Percentiles rank a stretch among this genome's conserved stretches.
Evolutionary conservation across 2,888 invertebrate species (phyloP).

Genomic region (Cephus rjabovi): DNA sequence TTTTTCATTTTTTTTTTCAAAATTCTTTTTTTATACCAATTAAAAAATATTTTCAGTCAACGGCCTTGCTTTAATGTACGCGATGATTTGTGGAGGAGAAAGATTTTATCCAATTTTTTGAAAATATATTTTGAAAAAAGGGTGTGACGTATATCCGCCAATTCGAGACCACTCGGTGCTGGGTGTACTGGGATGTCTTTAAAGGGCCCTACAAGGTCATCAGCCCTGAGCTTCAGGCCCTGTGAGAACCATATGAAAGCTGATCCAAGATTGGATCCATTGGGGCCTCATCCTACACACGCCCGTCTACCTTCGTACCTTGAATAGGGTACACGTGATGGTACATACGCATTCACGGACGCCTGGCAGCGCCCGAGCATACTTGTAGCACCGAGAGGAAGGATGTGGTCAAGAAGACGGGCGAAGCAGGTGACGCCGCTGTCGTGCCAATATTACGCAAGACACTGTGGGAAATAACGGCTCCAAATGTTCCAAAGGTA

Average conservation of each 20-base stretch:
- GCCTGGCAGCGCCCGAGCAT: conserved; percentile 13
- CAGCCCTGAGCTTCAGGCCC: conserved; percentile 43
- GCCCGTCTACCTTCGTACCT: not conserved
- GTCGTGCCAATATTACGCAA: conserved; percentile 47
- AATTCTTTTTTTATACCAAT: too few relatives aligned
- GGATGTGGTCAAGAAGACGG: conserved; percentile 62
- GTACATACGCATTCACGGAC: conserved; percentile 25
- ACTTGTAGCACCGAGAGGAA: conserved; percentile 44
- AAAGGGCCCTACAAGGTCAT: conserved; percentile 52
- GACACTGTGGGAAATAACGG: conserved; percentile 48
- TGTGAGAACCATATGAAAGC: conserved; percentile 61
- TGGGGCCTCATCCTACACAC: not conserved
- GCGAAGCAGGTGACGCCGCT: conserved; percentile 46
- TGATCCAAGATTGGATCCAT: conserved; percentile 50
- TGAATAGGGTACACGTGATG: conserved; percentile 16
- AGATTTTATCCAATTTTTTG: too few relatives aligned
- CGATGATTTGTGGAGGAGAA: too few relatives aligned
- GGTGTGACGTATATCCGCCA: too few relatives aligned
- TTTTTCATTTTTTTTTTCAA: too few relatives aligned
- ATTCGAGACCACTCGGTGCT: too few relatives aligned
- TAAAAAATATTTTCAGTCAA: too few relatives aligned
- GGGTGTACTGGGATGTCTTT: conserved; percentile 27
- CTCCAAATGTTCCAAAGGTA: too few relatives aligned
- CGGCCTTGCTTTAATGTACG: too few relatives aligned
- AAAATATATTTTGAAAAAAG: fast-evolving